phyloP scores from a whole-genome alignment of 2,113 vertebrate species.

The Cynoglossus semilaevis region DNA sequence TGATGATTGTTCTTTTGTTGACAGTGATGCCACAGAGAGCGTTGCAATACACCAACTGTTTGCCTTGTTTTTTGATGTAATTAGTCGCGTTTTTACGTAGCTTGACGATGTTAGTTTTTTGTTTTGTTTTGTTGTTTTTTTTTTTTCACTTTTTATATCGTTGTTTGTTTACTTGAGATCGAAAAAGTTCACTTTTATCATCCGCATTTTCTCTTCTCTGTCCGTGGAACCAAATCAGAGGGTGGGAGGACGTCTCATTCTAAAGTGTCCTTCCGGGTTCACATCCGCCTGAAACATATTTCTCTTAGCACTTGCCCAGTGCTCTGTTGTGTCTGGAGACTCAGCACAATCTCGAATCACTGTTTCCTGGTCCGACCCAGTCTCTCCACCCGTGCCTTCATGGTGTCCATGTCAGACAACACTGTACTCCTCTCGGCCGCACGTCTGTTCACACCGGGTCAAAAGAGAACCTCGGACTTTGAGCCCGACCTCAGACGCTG shows the following conservation, averaged over 20 bases:
- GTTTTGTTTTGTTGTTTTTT: too few species aligned
- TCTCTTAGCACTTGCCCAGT: too few species aligned
- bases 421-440: too few species aligned
- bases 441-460: too few species aligned
- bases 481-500: too few species aligned
- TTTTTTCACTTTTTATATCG: slow-evolving; percentile 52
- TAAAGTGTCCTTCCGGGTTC: slow-evolving; percentile 33
- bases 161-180: slow-evolving; percentile 58
- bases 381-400: slow-evolving; percentile 63
- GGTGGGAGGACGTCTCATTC: slow-evolving; percentile 19
- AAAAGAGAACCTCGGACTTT: too few species aligned
- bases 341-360: too few species aligned
- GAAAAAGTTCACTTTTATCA: slow-evolving; percentile 32
- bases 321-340: too few species aligned
- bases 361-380: slow-evolving; percentile 23
- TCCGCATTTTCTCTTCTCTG: slow-evolving; percentile 11
- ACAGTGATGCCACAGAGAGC: slow-evolving; percentile 56
- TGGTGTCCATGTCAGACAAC: slow-evolving; percentile 21
- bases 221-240: slow-evolving; percentile 9
- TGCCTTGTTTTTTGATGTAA: slow-evolving; percentile 71
- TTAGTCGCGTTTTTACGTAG: slow-evolving; percentile 72
- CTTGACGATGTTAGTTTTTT: slow-evolving; percentile 47
- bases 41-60: slow-evolving; percentile 61
- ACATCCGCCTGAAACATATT: too few species aligned
- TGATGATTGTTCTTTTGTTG: slow-evolving; percentile 45